A percentile compares a stretch with the other conserved stretches of the same genome.
Conservation (phyloP, 2,888 invertebrate genomes). For the Acronicta alni region DNA sequence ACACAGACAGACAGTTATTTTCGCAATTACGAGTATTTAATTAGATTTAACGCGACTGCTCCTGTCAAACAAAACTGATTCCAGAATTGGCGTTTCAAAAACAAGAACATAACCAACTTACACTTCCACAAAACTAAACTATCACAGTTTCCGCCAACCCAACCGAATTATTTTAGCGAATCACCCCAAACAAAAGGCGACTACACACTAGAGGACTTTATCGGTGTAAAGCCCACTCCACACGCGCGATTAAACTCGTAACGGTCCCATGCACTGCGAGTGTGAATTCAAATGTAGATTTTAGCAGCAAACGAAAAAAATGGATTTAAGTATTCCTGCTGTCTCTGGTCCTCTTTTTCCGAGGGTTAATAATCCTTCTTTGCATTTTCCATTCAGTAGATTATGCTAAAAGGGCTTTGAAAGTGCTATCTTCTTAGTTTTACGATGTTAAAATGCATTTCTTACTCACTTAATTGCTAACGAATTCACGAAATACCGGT, state of each 20-base stretch:
- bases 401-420: background rate
- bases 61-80: no score
- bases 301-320: constrained; percentile 16
- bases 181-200: constrained; percentile 13
- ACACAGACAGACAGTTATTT: no score
- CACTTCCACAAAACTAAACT: background rate
- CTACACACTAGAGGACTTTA: constrained; percentile 16
- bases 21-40: no score
- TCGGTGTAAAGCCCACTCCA: constrained; percentile 28
- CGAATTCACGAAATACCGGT: background rate
- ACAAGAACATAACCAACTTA: no score
- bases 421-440: constrained; percentile 4
- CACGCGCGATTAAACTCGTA: constrained; percentile 46
- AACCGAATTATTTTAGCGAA: constrained; percentile 14
- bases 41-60: no score
- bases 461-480: background rate
- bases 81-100: no score
- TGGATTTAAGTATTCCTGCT: constrained; percentile 16
- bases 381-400: constrained; percentile 16
- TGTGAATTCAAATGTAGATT: constrained; percentile 37
- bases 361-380: constrained; percentile 10
- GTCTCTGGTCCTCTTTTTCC: constrained; percentile 7
- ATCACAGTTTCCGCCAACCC: constrained; percentile 11
- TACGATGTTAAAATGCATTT: constrained; percentile 10
- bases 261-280: constrained; percentile 26